Evolutionary conservation across 37 sponge, comb jelly and placozoan species (phyloP).

Genomic region (Chondrilla cf. caribensis): DNA sequence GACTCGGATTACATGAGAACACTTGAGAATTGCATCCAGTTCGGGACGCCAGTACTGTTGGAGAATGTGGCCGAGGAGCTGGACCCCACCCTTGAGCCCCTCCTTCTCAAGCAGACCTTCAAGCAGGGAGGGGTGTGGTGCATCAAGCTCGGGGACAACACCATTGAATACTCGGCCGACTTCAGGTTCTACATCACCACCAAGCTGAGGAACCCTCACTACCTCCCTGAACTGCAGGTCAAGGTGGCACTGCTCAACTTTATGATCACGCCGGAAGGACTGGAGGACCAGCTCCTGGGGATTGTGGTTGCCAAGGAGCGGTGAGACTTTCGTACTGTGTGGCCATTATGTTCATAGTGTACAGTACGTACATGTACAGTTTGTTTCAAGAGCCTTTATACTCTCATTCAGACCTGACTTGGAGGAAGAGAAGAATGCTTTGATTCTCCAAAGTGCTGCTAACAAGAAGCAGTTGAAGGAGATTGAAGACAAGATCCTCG

Average conservation of each 20-base stretch:
- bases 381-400: not conserved
- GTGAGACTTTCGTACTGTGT: conserved; percentile 12
- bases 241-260: conserved; percentile 97
- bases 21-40: conserved; percentile 99
- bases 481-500: conserved; percentile 98
- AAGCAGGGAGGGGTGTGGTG: conserved; percentile 98
- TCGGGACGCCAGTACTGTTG: conserved; percentile 93
- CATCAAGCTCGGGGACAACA: conserved; percentile 95
- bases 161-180: conserved; percentile 94
- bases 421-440: conserved; percentile 95
- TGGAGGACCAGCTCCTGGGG: conserved; percentile 97
- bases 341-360: not conserved
- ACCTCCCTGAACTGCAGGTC: conserved; percentile 95
- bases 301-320: conserved; percentile 98
- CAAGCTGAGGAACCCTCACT: conserved; percentile 98
- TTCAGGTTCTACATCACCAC: conserved; percentile 97
- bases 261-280: conserved; percentile 99
- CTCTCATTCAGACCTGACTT: conserved; percentile 84
- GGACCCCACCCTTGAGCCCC: conserved; percentile 96
- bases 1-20: conserved; percentile 94
- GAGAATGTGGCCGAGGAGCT: conserved; percentile 99
- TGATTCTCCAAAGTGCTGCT: conserved; percentile 92
- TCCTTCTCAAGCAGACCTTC: conserved; percentile 97
- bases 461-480: conserved; percentile 99
- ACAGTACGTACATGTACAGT: no score